A percentile compares a stretch with the other conserved stretches of the same genome.
phyloP scores from a whole-genome alignment of 1,140 invertebrate genomes.

The Sinonovacula constricta region DNA sequence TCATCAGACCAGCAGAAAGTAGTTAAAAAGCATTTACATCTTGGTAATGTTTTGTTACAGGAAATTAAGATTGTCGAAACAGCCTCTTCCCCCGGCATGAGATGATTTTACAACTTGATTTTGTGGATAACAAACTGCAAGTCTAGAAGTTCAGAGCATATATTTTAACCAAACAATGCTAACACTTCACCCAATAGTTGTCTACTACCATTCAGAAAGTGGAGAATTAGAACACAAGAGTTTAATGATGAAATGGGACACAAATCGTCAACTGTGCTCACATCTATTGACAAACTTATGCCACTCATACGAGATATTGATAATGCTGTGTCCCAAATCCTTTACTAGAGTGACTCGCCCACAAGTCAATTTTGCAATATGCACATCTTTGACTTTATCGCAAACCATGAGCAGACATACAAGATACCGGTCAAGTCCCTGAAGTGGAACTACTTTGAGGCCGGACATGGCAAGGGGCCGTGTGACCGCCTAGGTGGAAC shows the following conservation, averaged over 20 bases:
- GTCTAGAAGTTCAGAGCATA: conserved; percentile 47
- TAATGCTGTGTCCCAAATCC: conserved; percentile 7
- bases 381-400: conserved; percentile 12
- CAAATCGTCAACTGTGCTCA: conserved; percentile 30
- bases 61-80: conserved; percentile 44
- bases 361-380: conserved; percentile 54
- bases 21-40: no score
- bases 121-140: conserved; percentile 55
- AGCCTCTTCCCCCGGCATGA: conserved; percentile 47
- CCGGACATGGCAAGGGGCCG: no score
- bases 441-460: conserved; percentile 50
- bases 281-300: no score
- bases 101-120: conserved; percentile 55
- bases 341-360: conserved; percentile 55
- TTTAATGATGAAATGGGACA: conserved; percentile 39
- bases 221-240: no score
- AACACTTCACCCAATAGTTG: conserved; percentile 45
- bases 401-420: background rate
- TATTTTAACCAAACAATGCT: conserved; percentile 52
- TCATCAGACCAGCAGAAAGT: no score
- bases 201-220: conserved; percentile 9
- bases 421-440: conserved; percentile 48
- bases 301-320: conserved; percentile 16
- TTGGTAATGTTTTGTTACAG: no score
- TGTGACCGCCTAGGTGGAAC: conserved; percentile 51